Evolutionary conservation across 1,140 invertebrate species (phyloP), one percentile per base, ranked within the genome.

Genomic region (Muscidifurax raptorellus): DNA sequence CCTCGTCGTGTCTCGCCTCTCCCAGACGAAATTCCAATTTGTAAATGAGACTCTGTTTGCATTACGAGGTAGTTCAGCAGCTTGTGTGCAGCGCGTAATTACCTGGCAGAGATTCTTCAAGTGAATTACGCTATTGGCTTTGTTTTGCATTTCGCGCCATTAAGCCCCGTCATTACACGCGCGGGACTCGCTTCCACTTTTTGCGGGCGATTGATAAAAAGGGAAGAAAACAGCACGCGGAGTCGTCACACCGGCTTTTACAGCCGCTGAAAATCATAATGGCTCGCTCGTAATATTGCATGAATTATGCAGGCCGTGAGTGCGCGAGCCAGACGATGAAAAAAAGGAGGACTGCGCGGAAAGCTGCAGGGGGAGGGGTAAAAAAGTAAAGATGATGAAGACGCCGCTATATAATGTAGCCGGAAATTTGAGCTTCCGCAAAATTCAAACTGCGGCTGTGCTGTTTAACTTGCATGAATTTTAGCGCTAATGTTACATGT

Each of bases 271-370:
- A 86, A 87, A 76, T 84, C 83, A 85, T 87, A 85, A 88, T 85
- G 87, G 79, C 71, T 76, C 78, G 74, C 75, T 76, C 76, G 81
- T 86, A 86, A 88, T 87, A 86, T 86, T 86, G 87, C 82, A 83
- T 87, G 85, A 87, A 88, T 87, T 88, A 88, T 88, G 88, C 88
- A 87, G 7, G 69, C 27, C 27, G 78, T 80, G 80, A 74, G 82
- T 84, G 85, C 67, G 85, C 85, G 80, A 80, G 85, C 86, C 86
- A 86, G 86, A 79, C 85, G 44, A 47, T 30, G 77, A 83, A 83
- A 87, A 86, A 87, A 86, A 87, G 76, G 28, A 85, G 69, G 79
- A 77, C 7, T 10, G n/a, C n/a, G 69, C 36, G 76, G 80, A 80
- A 86, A 86, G 86, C 84, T 85, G 75, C 25, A 83, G 75, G 75